Evolutionary conservation across 2,888 invertebrate species (phyloP), one percentile per base, ranked within the genome.

Genomic region (Pteria penguin): DNA sequence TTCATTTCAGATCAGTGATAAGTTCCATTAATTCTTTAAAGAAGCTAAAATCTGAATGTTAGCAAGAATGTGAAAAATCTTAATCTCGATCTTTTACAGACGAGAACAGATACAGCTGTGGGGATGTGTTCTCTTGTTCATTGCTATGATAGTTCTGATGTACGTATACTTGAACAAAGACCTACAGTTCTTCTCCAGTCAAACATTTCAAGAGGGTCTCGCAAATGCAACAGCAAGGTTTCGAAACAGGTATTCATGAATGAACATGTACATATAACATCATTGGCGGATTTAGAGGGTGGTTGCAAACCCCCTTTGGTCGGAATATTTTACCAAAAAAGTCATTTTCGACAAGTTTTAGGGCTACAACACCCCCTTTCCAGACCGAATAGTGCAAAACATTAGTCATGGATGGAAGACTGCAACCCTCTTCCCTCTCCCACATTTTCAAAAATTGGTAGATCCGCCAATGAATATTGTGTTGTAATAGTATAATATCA

Each of bases 21-120:
- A 14, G 8, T 45, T 8, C 8, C 45, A 11, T 14, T 52, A 2
- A 18, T 2, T n/a, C 52, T 52, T n/a, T 52, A 52, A 2, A n/a
- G 18, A 2, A 52, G 22, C 18, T 52, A 18, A 52, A 22, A 4
- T 52, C 52, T 52, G n/a, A n/a, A n/a, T n/a, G n/a, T n/a, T n/a
- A n/a, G n/a, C n/a, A n/a, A n/a, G n/a, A n/a, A n/a, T n/a, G n/a
- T n/a, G n/a, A n/a, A n/a, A n/a, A n/a, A n/a, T n/a, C n/a, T n/a
- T n/a, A n/a, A n/a, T n/a, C n/a, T n/a, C n/a, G n/a, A n/a, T n/a
- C 31, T 45, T 22, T 32, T 61, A 5, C 52, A 73, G 73, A 2
- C 60, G 61, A 14, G 67, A 73, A 36, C 73, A 73, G 27, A 24
- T 73, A 0, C 73, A 77, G 55, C 24, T 77, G 1, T 77, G 73